Percentiles rank a stretch among this genome's conserved stretches.
phyloP scores from a whole-genome alignment of 2,797 vertebrate genomes.

The Alosa sapidissima region DNA sequence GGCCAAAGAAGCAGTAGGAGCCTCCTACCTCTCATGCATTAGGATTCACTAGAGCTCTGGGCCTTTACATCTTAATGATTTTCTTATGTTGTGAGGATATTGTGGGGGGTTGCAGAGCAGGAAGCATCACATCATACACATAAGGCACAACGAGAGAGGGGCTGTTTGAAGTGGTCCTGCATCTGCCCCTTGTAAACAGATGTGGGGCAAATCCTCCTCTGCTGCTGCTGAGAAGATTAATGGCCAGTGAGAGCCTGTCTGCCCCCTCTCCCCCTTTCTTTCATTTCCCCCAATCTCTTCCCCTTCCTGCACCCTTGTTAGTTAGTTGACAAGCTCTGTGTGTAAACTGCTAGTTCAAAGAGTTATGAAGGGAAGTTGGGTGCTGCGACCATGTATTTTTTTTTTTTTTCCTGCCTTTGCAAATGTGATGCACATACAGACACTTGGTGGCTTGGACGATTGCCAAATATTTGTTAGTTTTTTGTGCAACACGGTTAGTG shows the following conservation, averaged over 20 bases:
- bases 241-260: background rate
- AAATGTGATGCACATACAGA: background rate
- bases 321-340: background rate
- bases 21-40: background rate
- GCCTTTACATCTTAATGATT: background rate
- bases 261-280: background rate
- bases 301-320: background rate
- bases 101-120: background rate
- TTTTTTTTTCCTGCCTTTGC: background rate
- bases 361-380: background rate
- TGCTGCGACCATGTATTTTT: background rate
- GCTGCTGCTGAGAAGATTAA: background rate
- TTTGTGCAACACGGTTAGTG: background rate
- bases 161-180: constrained; percentile 32
- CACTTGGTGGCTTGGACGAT: background rate
- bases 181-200: constrained; percentile 16
- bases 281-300: background rate
- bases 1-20: too few relatives aligned
- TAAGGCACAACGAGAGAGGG: background rate
- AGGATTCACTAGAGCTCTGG: background rate
- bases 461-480: background rate
- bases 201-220: constrained; percentile 7
- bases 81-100: background rate
- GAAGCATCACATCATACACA: background rate
- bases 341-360: background rate